Percentiles rank a stretch among this genome's conserved stretches.
Evolutionary conservation across 1,140 invertebrate species (phyloP).

Genomic region (Stegodyphus mimosarum): DNA sequence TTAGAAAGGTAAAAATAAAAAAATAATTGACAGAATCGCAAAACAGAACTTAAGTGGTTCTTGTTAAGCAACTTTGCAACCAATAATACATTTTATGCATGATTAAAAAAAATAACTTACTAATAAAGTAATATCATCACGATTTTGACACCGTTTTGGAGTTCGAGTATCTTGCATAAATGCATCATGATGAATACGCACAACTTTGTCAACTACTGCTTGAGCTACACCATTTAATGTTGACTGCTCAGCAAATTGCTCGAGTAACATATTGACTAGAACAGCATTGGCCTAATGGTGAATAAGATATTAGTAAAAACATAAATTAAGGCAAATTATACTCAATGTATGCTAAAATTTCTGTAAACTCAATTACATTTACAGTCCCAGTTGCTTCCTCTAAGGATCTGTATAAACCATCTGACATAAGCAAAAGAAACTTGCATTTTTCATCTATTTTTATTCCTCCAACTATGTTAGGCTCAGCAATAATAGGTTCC

Average conservation of each 20-base stretch:
- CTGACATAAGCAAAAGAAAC: conserved; percentile 87
- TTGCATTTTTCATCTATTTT: conserved; percentile 82
- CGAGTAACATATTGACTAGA: conserved; percentile 81
- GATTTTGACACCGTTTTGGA: conserved; percentile 68
- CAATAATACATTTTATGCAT: too few species aligned
- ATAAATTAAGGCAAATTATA: background rate
- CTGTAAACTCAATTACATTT: conserved; percentile 64
- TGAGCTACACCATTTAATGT: conserved; percentile 86
- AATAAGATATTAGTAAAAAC: background rate
- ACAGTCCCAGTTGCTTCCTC: conserved; percentile 81
- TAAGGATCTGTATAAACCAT: conserved; percentile 84
- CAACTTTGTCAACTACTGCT: conserved; percentile 86
- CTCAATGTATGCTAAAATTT: background rate
- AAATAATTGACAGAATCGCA: too few species aligned
- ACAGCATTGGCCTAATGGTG: conserved; percentile 78
- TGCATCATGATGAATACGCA: conserved; percentile 83
- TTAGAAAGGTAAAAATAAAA: too few species aligned
- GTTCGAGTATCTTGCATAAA: conserved; percentile 72
- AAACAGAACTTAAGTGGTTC: too few species aligned
- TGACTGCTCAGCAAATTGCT: conserved; percentile 83
- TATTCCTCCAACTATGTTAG: conserved; percentile 84
- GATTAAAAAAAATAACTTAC: conserved; percentile 63
- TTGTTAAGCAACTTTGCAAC: too few species aligned
- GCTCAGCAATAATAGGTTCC: conserved; percentile 86
- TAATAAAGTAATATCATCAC: conserved; percentile 85